phyloP scores from a whole-genome alignment of 1,140 invertebrate genomes.

The Episyrphus balteatus region DNA sequence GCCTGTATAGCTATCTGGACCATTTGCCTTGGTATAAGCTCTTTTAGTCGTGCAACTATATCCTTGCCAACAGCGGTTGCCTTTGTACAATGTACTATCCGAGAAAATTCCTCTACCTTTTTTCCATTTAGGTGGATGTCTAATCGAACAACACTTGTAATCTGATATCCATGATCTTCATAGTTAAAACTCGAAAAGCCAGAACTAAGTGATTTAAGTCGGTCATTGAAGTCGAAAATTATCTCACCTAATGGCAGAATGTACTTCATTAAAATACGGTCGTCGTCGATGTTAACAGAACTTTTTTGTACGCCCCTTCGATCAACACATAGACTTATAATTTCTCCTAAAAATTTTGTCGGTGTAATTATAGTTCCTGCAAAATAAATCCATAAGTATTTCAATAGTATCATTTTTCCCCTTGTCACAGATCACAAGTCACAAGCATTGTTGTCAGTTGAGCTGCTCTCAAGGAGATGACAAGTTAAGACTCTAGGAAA shows the following conservation, averaged over 20 bases:
- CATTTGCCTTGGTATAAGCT: slow-evolving; percentile 84
- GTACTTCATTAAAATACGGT: slow-evolving; percentile 69
- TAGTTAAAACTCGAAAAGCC: slow-evolving; percentile 98
- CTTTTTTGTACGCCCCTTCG: slow-evolving; percentile 65
- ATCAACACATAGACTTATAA: slow-evolving; percentile 64
- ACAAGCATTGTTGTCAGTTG: too few relatives aligned
- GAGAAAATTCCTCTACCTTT: slow-evolving; percentile 76
- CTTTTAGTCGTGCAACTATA: slow-evolving; percentile 68
- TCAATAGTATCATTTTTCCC: slow-evolving; percentile 2
- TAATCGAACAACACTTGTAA: slow-evolving; percentile 49
- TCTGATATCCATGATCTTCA: slow-evolving; percentile 77
- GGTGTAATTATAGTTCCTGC: slow-evolving; percentile 82
- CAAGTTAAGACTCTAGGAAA: too few relatives aligned
- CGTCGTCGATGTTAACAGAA: slow-evolving; percentile 68
- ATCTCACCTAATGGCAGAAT: slow-evolving; percentile 86
- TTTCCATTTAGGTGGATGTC: slow-evolving; percentile 71
- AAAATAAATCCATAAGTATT: slow-evolving; percentile 14
- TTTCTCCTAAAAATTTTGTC: slow-evolving; percentile 53
- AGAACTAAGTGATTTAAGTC: slow-evolving; percentile 76
- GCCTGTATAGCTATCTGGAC: slow-evolving; percentile 82
- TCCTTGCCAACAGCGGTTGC: slow-evolving; percentile 54
- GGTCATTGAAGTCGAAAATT: slow-evolving; percentile 89
- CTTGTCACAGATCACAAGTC: too few relatives aligned
- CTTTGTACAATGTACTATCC: slow-evolving; percentile 64
- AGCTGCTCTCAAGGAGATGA: too few relatives aligned